phyloP scores from a whole-genome alignment of 2,113 vertebrate genomes.

The Anoura caudifer region DNA sequence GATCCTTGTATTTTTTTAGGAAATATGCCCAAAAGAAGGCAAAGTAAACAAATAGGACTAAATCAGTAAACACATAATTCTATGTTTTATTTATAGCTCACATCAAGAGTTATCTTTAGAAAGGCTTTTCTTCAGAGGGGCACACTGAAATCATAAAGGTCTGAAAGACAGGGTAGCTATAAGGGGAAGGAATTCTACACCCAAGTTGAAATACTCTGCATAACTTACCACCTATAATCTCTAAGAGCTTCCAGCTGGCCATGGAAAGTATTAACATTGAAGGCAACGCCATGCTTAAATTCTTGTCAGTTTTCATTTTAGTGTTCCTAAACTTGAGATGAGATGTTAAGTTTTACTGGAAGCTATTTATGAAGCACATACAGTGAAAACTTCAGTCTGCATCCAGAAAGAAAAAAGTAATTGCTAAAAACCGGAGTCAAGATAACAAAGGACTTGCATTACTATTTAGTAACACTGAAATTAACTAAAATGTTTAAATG shows the following conservation, averaged over 20 bases:
- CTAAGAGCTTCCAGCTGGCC: not conserved
- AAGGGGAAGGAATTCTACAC: not conserved
- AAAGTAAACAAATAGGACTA: not conserved
- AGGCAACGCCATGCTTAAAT: not conserved
- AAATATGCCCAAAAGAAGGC: not conserved
- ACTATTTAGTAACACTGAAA: not conserved
- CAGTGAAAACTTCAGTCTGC: not conserved
- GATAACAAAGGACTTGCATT: not conserved
- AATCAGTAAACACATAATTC: not conserved
- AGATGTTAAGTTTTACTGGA: not conserved
- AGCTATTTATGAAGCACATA: not conserved
- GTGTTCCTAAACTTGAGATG: not conserved
- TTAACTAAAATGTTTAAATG: not conserved
- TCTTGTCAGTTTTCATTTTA: not conserved
- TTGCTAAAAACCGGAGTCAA: not conserved
- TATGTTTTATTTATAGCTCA: not conserved
- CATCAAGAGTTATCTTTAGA: not conserved
- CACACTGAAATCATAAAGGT: not conserved
- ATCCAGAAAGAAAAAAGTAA: not conserved
- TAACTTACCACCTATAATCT: not conserved
- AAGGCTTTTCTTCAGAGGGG: not conserved
- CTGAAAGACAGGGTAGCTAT: not conserved
- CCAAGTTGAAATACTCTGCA: not conserved
- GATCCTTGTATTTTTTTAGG: not conserved
- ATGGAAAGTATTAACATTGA: not conserved